Evolutionary conservation across 2,888 invertebrate species (phyloP), one percentile per base, ranked within the genome.

Genomic region (Tenthredo distinguenda): DNA sequence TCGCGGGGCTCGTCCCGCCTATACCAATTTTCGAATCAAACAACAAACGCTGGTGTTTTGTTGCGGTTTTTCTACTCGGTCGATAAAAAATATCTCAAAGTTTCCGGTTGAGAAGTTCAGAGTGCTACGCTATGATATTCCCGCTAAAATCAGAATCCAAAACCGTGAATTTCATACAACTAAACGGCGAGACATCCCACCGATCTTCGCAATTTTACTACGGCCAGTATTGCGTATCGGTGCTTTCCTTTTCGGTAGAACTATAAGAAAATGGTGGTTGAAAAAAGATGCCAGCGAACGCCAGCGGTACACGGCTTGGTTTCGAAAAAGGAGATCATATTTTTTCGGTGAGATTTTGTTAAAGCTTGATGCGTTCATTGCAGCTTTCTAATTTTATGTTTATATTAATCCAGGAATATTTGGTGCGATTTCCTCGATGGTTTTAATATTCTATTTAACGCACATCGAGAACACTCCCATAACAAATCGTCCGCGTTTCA

Each of bases 381-480:
- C 81, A 84, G 37, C 40, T 71, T 77, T 18, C 3, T 85, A 77
- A 21, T 77, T 68, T 34, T 40, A 88, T 88, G 2, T 31, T 12
- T 12, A 50, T 43, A 77, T 50, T 18, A n/a, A 77, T 77, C 21
- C 84, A 92, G 92, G 91, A 84, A 87, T 87, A 12, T 58, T 92
- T 2, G 89, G 88, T 47, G 43, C 88, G 5, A 86, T 90, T 10
- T 84, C 89, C 9, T 84, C 88, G 2, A 71, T 86, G 40, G 34
- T 90, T 31, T 77, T 90, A 62, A 5, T 89, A 43, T 93, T 92
- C 83, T 94, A 93, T 81, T 72, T 91, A 5, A 90, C 90, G 10
- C 95, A 95, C 89, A 85, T 95, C 15, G 93, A 95, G 88, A 93
- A 92, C 76, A 93, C 95, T 50, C 95, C 95, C 1, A 87, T 95